phyloP scores from a whole-genome alignment of 2,113 vertebrate genomes.

The Cottus gobio region DNA sequence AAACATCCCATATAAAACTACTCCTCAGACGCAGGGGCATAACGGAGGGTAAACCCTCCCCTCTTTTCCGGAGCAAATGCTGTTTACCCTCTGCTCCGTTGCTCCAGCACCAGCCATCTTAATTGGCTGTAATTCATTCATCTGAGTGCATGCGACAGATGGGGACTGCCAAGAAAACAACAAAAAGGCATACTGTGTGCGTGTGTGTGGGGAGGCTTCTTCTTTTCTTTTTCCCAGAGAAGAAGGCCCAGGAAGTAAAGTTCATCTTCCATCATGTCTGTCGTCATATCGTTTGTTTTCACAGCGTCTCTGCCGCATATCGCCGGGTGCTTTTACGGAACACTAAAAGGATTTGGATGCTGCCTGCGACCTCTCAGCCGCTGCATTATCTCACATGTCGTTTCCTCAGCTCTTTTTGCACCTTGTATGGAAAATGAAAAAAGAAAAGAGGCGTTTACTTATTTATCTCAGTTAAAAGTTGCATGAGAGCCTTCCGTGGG shows the following conservation, averaged over 20 bases:
- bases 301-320: neutral
- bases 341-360: constrained; percentile 52
- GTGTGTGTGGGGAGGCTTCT: too few relatives aligned
- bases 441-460: constrained; percentile 60
- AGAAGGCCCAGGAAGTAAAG: constrained; percentile 28
- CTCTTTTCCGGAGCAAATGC: constrained; percentile 41
- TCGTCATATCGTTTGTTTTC: constrained; percentile 4
- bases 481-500: constrained; percentile 55
- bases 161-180: constrained; percentile 53
- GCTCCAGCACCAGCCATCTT: constrained; percentile 46
- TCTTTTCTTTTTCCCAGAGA: too few relatives aligned
- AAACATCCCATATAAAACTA: neutral
- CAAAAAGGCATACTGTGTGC: constrained; percentile 29
- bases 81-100: constrained; percentile 64
- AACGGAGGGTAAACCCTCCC: constrained; percentile 20
- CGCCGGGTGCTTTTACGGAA: constrained; percentile 43
- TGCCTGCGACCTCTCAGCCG: constrained; percentile 29
- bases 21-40: neutral
- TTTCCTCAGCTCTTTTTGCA: constrained; percentile 50
- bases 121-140: constrained; percentile 70
- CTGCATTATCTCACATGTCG: constrained; percentile 11
- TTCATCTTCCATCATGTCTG: constrained; percentile 25
- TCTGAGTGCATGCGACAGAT: constrained; percentile 61
- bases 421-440: constrained; percentile 50
- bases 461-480: constrained; percentile 74